These are phyloP conservation scores for Pterobdella sp. DNA, from an alignment of 2,888 invertebrate genomes.

Conservation along the genomic window DNA sequence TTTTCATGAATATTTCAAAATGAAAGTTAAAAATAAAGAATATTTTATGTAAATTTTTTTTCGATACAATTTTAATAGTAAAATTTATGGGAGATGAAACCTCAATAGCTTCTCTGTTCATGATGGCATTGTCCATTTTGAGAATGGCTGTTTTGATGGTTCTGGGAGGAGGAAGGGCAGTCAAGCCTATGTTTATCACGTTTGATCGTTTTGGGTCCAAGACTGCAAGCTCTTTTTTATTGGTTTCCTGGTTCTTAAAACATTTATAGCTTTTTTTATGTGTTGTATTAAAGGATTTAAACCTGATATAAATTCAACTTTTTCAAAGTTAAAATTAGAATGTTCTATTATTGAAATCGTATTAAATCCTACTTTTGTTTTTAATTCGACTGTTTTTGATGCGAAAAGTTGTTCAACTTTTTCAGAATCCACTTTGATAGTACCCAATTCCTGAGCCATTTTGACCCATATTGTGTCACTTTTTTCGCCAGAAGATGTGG, in stretches of 20 bases:
- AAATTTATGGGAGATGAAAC: conserved; percentile 46
- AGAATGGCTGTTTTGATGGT: conserved; percentile 92
- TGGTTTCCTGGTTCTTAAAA: conserved; percentile 41
- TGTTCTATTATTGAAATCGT: background rate
- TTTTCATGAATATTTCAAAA: too few relatives aligned
- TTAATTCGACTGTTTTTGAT: conserved; percentile 84
- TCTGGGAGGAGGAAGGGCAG: conserved; percentile 89
- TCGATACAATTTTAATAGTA: too few relatives aligned
- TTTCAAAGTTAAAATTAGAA: background rate
- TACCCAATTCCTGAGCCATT: conserved; percentile 36
- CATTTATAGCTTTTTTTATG: too few relatives aligned
- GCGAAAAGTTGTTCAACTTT: conserved; percentile 94
- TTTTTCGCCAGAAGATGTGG: conserved; percentile 37
- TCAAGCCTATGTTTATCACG: conserved; percentile 98
- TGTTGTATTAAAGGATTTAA: background rate
- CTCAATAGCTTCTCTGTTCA: conserved; percentile 95
- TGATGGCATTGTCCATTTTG: conserved; percentile 97
- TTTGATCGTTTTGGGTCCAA: conserved; percentile 94
- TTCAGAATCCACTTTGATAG: conserved; percentile 75
- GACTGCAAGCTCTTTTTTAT: conserved; percentile 81
- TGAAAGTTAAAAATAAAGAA: too few relatives aligned
- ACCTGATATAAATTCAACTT: conserved; percentile 12
- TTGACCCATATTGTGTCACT: conserved; percentile 48
- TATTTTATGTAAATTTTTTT: too few relatives aligned
- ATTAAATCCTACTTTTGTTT: conserved; percentile 68